phyloP scores from a whole-genome alignment of 2,888 invertebrate species.

The Harpalus rubripes region DNA sequence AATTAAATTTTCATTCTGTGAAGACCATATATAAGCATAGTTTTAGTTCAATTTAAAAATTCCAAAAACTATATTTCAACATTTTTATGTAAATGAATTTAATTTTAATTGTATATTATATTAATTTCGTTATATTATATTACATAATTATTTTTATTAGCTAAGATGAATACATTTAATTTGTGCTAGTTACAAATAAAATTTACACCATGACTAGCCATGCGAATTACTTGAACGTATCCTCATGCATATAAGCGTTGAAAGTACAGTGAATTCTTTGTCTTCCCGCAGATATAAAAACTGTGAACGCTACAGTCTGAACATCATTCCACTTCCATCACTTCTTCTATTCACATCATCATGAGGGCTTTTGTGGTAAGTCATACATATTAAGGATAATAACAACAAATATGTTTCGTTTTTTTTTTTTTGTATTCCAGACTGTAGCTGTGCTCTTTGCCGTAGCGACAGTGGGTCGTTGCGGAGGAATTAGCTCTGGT shows the following conservation, averaged over 20 bases:
- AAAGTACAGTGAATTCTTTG: slow-evolving; percentile 30
- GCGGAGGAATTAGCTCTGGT: slow-evolving; percentile 10
- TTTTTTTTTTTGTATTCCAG: background rate
- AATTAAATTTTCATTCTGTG: no score
- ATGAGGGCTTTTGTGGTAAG: slow-evolving; percentile 61
- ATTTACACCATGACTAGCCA: slow-evolving; percentile 56
- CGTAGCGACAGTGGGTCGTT: slow-evolving; percentile 29
- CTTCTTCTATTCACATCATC: slow-evolving; percentile 27
- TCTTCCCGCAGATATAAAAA: background rate
- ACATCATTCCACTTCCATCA: slow-evolving; percentile 40
- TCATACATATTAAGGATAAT: background rate
- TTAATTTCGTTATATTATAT: no score
- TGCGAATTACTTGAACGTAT: slow-evolving; percentile 12
- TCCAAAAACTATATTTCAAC: no score
- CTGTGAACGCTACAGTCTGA: background rate
- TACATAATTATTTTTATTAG: background rate
- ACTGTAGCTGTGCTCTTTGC: slow-evolving; percentile 30
- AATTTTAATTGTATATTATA: no score
- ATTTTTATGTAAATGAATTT: no score
- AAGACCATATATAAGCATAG: no score
- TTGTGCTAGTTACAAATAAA: slow-evolving; percentile 45
- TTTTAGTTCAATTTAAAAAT: no score
- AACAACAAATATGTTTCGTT: background rate
- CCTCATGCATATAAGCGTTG: background rate
- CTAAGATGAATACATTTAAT: slow-evolving; percentile 37